Base-by-base conservation (phyloP, 2,797 vertebrate species). In the Onychomys leucogaster region DNA sequence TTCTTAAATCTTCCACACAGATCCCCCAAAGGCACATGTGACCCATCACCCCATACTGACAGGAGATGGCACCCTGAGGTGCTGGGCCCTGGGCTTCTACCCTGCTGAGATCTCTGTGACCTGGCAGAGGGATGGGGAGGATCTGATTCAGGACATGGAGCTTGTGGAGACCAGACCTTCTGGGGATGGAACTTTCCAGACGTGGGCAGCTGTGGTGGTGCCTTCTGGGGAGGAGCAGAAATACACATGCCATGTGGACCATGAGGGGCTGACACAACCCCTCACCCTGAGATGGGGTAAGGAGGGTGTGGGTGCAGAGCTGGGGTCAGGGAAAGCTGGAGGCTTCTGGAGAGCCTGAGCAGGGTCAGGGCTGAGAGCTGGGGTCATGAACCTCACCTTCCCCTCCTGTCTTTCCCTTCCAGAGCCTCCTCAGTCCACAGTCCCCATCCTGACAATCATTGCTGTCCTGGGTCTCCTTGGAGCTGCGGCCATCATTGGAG, bases 381-480 rank as follows among this genome's bases (percentile, higher is more conserved):
- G 37, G 21, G 1, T 82, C 57, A 63, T 43, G 41, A 13, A 23
- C 61, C 13, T 23, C 37, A 17, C 52, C 5, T 55, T 43, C 55
- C 52, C 34, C 6, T 61, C 46, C 76, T 69, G 65, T 17, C 65
- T 41, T 57, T 71, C 49, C 6, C 0, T 61, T 87, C 17, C 59
- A 96, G 78, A 85, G 78, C 0, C 10, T 9, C 49, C 49, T 49
- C 49, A 11, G 49, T 49, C 49, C 49, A 49, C 49, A 49, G 49
- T 49, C 52, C 3, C 0, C 16, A 57, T 2, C 4, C 0, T 32
- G 2, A 69, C 1, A 16, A 3, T 78, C 3, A 0, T 8, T n/a
- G 11, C 11, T 88, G 52, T 0, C 0, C 67, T 94, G 77, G 21
- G 19, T 46, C n/a, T n/a, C n/a, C n/a, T n/a, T n/a, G n/a, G n/a